A percentile compares a stretch with the other conserved stretches of the same genome.
These are phyloP conservation scores for Dendrophyllia cribrosa DNA, from an alignment of 64 coral and sea anemone species.

Conservation along the genomic window DNA sequence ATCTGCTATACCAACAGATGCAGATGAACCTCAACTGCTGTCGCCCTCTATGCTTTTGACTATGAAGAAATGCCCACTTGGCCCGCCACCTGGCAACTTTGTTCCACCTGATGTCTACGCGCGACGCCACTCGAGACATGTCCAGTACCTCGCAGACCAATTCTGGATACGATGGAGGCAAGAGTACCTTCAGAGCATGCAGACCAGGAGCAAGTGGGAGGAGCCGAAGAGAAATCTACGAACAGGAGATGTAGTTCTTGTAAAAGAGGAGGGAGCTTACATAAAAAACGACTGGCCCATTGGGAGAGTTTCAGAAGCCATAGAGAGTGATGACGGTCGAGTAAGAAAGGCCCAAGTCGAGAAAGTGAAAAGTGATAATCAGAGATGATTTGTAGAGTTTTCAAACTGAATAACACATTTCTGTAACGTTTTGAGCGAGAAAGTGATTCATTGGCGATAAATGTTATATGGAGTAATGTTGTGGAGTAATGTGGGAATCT, in stretches of 20 bases:
- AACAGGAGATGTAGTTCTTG: conserved; percentile 12
- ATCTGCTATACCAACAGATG: conserved; percentile 53
- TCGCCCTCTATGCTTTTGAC: conserved; percentile 63
- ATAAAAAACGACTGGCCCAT: conserved; percentile 57
- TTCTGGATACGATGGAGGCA: conserved; percentile 35
- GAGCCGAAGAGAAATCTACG: no score
- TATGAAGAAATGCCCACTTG: conserved; percentile 30
- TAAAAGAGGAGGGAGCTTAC: background rate
- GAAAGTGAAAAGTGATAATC: conserved; percentile 9
- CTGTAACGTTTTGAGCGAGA: no score
- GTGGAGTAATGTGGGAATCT: no score
- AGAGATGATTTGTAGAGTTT: no score
- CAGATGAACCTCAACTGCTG: conserved; percentile 53
- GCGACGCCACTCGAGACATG: conserved; percentile 40
- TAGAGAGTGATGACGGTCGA: conserved; percentile 39
- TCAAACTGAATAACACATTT: no score
- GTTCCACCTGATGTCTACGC: conserved; percentile 19
- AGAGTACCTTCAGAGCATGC: conserved; percentile 45
- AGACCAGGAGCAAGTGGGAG: conserved; percentile 40
- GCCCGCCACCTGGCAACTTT: conserved; percentile 34
- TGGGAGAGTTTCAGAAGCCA: background rate
- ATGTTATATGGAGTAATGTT: no score
- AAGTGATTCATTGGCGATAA: no score
- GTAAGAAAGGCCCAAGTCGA: conserved; percentile 23
- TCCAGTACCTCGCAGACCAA: no score